Evolutionary conservation across 2,888 invertebrate genomes (phyloP).

Genomic region (Spilarctia lutea): DNA sequence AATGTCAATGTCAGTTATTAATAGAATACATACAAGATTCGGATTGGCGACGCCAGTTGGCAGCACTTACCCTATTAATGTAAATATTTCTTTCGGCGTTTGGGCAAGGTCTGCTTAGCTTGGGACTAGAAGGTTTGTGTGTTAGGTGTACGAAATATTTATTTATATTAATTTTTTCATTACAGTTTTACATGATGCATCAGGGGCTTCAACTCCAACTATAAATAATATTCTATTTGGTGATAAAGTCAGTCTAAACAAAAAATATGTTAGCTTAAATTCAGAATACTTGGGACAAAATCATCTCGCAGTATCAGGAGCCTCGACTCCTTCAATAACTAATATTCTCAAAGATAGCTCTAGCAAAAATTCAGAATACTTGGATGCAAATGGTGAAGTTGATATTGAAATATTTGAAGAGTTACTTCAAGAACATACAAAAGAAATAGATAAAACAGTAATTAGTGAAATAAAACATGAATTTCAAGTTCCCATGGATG

Average conservation of each 20-base stretch:
- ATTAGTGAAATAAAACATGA: background rate
- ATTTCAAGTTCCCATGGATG: conserved; percentile 8
- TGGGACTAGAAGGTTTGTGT: too few relatives aligned
- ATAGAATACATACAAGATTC: too few relatives aligned
- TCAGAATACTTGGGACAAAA: conserved; percentile 24
- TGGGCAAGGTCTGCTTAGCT: too few relatives aligned
- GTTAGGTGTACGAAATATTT: too few relatives aligned
- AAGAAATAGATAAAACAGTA: conserved; percentile 26
- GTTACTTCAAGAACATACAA: conserved; percentile 52
- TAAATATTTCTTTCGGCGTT: too few relatives aligned
- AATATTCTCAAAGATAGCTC: conserved; percentile 60
- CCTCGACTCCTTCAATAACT: conserved; percentile 72
- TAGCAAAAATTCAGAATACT: conserved; percentile 33
- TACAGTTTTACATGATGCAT: conserved; percentile 44
- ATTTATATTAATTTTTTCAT: background rate
- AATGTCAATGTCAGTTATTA: too few relatives aligned
- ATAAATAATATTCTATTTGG: conserved; percentile 77
- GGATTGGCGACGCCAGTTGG: too few relatives aligned
- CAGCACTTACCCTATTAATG: too few relatives aligned
- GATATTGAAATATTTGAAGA: conserved; percentile 62
- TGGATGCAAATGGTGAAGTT: conserved; percentile 44
- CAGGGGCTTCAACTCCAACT: conserved; percentile 69
- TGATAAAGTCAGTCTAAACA: conserved; percentile 51
- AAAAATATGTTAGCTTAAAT: conserved; percentile 24
- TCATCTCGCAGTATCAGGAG: conserved; percentile 49